Evolutionary conservation across 2,888 invertebrate species (phyloP).

Genomic region (Lymantria monacha): DNA sequence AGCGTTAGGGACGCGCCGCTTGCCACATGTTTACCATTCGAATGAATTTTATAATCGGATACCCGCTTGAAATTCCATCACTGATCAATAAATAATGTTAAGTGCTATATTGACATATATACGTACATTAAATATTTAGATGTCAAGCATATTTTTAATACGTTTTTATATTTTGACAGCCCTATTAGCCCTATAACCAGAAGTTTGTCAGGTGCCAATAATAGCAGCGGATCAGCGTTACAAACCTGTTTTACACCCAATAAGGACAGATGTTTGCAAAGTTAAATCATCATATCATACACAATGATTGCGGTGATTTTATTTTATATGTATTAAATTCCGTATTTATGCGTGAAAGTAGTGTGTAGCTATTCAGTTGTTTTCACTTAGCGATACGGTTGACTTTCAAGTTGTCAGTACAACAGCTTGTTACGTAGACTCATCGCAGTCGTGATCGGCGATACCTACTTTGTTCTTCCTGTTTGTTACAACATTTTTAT

Average conservation of each 20-base stretch:
- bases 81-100: neutral
- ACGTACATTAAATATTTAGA: no score
- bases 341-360: slow-evolving; percentile 29
- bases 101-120: neutral
- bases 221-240: slow-evolving; percentile 18
- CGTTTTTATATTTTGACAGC: neutral
- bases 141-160: neutral
- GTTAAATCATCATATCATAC: neutral
- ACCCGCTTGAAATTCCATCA: neutral
- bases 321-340: slow-evolving; percentile 3
- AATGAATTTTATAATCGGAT: slow-evolving; percentile 3
- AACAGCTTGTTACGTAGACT: slow-evolving; percentile 23
- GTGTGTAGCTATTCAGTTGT: slow-evolving; percentile 29
- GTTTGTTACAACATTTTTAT: slow-evolving; percentile 5
- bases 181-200: neutral
- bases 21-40: slow-evolving; percentile 17
- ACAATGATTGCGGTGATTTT: neutral
- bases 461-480: slow-evolving; percentile 15
- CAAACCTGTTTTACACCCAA: slow-evolving; percentile 16
- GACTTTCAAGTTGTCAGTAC: slow-evolving; percentile 30
- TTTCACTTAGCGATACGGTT: slow-evolving; percentile 28
- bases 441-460: slow-evolving; percentile 17
- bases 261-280: slow-evolving; percentile 13
- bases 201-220: slow-evolving; percentile 30
- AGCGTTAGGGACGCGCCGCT: slow-evolving; percentile 31